Evolutionary conservation across 2,888 invertebrate genomes (phyloP).

Genomic region (Stenurella melanura): DNA sequence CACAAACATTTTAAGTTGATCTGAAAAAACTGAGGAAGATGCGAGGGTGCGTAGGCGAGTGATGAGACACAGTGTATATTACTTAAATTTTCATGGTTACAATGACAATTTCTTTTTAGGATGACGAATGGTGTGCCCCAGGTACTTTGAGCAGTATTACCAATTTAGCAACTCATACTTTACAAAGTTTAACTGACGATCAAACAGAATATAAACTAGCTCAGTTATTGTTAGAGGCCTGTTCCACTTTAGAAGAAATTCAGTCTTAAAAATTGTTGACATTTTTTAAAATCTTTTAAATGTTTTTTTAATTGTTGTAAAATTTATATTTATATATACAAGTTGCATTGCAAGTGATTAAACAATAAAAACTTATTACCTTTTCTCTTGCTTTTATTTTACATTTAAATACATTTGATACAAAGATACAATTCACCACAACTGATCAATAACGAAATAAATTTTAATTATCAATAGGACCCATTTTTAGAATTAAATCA

Average conservation of each 20-base stretch:
- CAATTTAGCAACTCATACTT: slow-evolving; percentile 70
- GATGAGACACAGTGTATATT: too few species aligned
- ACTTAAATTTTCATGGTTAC: too few species aligned
- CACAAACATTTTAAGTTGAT: too few species aligned
- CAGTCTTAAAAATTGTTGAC: slow-evolving; percentile 41
- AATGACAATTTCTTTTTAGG: slow-evolving; percentile 60
- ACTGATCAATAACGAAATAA: too few species aligned
- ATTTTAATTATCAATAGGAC: too few species aligned
- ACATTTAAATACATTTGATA: too few species aligned
- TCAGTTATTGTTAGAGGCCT: slow-evolving; percentile 75
- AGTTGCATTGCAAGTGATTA: slow-evolving; percentile 36
- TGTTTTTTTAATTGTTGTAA: slow-evolving; percentile 32
- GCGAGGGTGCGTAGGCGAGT: too few species aligned
- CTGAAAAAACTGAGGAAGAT: too few species aligned
- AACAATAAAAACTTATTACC: slow-evolving; percentile 31
- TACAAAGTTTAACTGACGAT: slow-evolving; percentile 71
- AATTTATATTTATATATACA: slow-evolving; percentile 37
- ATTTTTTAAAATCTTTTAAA: slow-evolving; percentile 30
- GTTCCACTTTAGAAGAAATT: slow-evolving; percentile 65
- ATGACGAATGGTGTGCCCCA: slow-evolving; percentile 70
- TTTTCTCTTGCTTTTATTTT: background rate
- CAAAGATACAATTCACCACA: too few species aligned
- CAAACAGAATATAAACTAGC: slow-evolving; percentile 72
- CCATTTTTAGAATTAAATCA: too few species aligned
- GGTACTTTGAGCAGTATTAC: slow-evolving; percentile 68